Conservation (phyloP, 2,888 invertebrate genomes). For the Argyra leucocephala region DNA sequence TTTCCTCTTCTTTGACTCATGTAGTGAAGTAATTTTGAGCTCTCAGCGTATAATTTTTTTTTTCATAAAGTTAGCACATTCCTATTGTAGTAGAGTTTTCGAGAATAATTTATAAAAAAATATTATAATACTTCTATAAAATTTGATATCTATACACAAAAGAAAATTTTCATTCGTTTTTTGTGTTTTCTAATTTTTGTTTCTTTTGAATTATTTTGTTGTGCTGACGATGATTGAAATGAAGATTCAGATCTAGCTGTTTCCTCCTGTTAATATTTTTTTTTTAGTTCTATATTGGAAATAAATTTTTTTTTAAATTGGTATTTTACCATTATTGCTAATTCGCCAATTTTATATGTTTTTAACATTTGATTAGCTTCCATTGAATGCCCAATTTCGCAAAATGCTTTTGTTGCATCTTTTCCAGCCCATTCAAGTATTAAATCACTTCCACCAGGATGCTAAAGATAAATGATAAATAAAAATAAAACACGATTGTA, state of each 20-base stretch:
- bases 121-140: too few species aligned
- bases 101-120: too few species aligned
- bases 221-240: constrained; percentile 19
- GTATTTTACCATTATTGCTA: constrained; percentile 38
- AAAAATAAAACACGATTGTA: not conserved
- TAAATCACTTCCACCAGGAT: constrained; percentile 59
- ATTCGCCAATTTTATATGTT: constrained; percentile 56
- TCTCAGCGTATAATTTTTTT: too few species aligned
- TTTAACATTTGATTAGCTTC: constrained; percentile 53
- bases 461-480: constrained; percentile 41
- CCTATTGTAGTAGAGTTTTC: too few species aligned
- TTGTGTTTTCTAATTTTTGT: constrained; percentile 18
- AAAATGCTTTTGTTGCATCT: constrained; percentile 57
- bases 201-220: constrained; percentile 11
- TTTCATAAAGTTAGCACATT: too few species aligned
- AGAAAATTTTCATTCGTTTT: constrained; percentile 24
- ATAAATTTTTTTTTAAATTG: constrained; percentile 2
- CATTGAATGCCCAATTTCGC: constrained; percentile 56
- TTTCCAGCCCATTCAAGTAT: constrained; percentile 57
- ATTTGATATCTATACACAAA: constrained; percentile 25
- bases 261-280: not conserved
- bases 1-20: too few species aligned
- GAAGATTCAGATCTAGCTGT: constrained; percentile 13
- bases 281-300: not conserved
- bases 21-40: too few species aligned